Percentiles rank a stretch among this genome's conserved stretches.
Conservation (phyloP, 2,888 invertebrate genomes). For the Euzetes globulus region DNA sequence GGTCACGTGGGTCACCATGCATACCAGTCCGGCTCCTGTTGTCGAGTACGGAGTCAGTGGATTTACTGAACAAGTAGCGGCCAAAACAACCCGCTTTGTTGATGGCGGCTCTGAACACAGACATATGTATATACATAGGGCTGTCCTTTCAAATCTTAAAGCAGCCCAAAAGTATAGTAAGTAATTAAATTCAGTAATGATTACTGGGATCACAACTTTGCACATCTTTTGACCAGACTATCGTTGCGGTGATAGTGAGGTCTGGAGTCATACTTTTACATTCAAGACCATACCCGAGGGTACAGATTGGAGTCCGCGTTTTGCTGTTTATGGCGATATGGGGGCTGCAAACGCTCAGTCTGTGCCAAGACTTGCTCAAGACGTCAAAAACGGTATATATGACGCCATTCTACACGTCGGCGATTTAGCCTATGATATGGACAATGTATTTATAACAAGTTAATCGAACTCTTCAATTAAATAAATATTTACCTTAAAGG, state of each 20-base stretch:
- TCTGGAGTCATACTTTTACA: slow-evolving; percentile 45
- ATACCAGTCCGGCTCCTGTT: slow-evolving; percentile 39
- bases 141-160: not conserved
- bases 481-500: slow-evolving; percentile 14
- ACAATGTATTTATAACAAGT: slow-evolving; percentile 11
- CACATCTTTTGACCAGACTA: slow-evolving; percentile 40
- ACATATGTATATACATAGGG: slow-evolving; percentile 66
- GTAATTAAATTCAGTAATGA: no score
- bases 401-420: slow-evolving; percentile 37
- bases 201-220: no score
- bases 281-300: slow-evolving; percentile 44
- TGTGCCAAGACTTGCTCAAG: slow-evolving; percentile 30
- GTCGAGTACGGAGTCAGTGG: slow-evolving; percentile 42
- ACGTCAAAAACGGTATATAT: slow-evolving; percentile 29
- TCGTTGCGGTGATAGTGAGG: slow-evolving; percentile 43
- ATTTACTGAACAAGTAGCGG: slow-evolving; percentile 34
- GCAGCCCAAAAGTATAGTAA: not conserved
- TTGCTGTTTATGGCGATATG: slow-evolving; percentile 46
- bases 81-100: slow-evolving; percentile 52
- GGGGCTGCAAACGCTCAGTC: slow-evolving; percentile 41
- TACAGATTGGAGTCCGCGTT: slow-evolving; percentile 41
- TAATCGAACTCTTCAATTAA: no score
- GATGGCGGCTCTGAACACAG: slow-evolving; percentile 63
- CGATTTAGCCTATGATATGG: slow-evolving; percentile 38
- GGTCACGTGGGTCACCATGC: slow-evolving; percentile 44